phyloP scores from a whole-genome alignment of 2,797 vertebrate genomes.

The Cottoperca gobio region DNA sequence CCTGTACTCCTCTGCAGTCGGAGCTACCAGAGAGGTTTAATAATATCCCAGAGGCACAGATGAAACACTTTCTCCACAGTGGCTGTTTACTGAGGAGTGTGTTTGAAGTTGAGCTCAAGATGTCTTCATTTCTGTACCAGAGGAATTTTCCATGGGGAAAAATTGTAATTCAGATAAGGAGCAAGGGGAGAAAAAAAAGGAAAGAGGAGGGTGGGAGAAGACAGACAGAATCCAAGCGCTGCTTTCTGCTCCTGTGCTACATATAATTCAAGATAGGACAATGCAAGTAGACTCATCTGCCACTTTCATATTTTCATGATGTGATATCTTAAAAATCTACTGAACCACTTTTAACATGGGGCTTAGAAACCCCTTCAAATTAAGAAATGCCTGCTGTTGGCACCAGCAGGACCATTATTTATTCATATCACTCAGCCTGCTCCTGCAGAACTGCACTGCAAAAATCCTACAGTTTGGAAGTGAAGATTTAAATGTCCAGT shows the following conservation, averaged over 20 bases:
- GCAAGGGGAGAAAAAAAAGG: slow-evolving; percentile 15
- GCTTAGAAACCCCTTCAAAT: slow-evolving; percentile 71
- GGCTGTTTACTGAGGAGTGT: slow-evolving; percentile 94
- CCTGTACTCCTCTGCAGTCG: slow-evolving; percentile 88
- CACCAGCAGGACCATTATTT: slow-evolving; percentile 76
- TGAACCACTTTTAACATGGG: slow-evolving; percentile 41
- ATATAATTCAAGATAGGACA: slow-evolving; percentile 65
- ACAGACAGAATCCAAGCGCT: slow-evolving; percentile 47
- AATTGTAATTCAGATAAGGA: slow-evolving; percentile 77
- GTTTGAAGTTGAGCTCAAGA: slow-evolving; percentile 98
- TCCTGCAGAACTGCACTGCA: slow-evolving; percentile 53
- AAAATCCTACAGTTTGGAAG: slow-evolving; percentile 53
- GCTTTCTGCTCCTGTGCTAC: slow-evolving; percentile 55
- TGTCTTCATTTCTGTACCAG: slow-evolving; percentile 98
- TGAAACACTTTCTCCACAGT: slow-evolving; percentile 94
- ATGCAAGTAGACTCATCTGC: slow-evolving; percentile 51
- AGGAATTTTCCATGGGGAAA: slow-evolving; percentile 82
- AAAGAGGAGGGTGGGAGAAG: slow-evolving; percentile 6
- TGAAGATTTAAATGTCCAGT: slow-evolving; percentile 32
- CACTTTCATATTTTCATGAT: slow-evolving; percentile 63
- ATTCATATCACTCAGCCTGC: slow-evolving; percentile 75
- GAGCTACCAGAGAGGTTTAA: slow-evolving; percentile 95
- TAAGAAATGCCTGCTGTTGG: slow-evolving; percentile 73
- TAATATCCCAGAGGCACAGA: slow-evolving; percentile 98
- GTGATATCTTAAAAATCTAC: slow-evolving; percentile 53